Evolutionary conservation across 2,113 vertebrate genomes (phyloP).

Genomic region (Podarcis raffonei): DNA sequence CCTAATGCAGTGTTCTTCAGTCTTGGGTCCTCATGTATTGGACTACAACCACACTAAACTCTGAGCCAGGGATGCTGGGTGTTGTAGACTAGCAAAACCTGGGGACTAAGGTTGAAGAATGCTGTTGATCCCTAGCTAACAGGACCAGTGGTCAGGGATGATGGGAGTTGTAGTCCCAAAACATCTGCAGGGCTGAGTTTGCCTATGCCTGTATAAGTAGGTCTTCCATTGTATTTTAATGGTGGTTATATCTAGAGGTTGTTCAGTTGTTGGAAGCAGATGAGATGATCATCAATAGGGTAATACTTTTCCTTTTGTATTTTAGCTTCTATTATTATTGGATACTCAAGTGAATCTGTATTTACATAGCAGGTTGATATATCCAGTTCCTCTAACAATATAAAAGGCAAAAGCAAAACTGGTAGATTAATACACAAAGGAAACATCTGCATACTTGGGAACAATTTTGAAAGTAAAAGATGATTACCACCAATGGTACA

Average conservation of each 20-base stretch:
- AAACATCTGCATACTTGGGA: conserved; percentile 5
- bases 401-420: conserved; percentile 15
- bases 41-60: too few relatives aligned
- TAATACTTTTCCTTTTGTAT: background rate
- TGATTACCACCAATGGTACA: conserved; percentile 6
- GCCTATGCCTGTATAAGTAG: background rate
- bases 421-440: conserved; percentile 4
- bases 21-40: too few relatives aligned
- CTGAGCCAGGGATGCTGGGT: too few relatives aligned
- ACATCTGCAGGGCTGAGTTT: too few relatives aligned
- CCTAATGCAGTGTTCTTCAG: background rate
- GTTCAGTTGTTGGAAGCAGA: background rate
- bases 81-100: too few relatives aligned
- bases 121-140: too few relatives aligned
- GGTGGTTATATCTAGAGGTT: background rate
- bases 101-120: too few relatives aligned
- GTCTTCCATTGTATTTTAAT: background rate
- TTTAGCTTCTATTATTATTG: conserved; percentile 26
- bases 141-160: too few relatives aligned
- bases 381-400: conserved; percentile 4
- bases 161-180: too few relatives aligned
- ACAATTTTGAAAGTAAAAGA: conserved; percentile 43
- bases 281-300: background rate
- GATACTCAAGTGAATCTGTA: background rate
- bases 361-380: background rate